Conservation (phyloP, 2,888 invertebrate species). For the Hirtodrosophila confusa region DNA sequence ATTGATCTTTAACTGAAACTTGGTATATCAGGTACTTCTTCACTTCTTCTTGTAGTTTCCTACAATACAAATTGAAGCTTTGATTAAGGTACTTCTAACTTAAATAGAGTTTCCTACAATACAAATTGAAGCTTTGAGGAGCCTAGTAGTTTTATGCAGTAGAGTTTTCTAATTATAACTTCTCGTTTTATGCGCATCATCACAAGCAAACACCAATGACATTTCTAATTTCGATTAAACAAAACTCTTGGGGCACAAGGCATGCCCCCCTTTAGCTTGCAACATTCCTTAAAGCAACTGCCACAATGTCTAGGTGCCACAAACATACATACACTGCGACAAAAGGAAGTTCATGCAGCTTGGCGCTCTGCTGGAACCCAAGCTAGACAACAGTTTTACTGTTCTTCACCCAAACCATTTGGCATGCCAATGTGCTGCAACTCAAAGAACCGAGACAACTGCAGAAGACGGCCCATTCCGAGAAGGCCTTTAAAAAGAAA, state of each 20-base stretch:
- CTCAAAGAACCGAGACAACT: conserved; percentile 40
- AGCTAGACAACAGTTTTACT: conserved; percentile 30
- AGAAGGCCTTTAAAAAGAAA: conserved; percentile 19
- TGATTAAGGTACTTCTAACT: too few relatives aligned
- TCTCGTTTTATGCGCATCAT: conserved; percentile 4
- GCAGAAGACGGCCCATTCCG: conserved; percentile 47
- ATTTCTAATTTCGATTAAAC: conserved; percentile 42
- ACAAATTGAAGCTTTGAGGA: too few relatives aligned
- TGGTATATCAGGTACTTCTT: too few relatives aligned
- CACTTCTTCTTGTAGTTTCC: too few relatives aligned
- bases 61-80: too few relatives aligned
- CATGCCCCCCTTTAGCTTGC: conserved; percentile 9
- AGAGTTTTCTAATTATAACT: conserved; percentile 31
- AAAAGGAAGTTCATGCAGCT: conserved; percentile 64
- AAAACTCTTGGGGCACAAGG: conserved; percentile 21
- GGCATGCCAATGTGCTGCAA: conserved; percentile 33
- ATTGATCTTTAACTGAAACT: too few relatives aligned
- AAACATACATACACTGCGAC: conserved; percentile 49
- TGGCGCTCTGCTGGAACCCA: conserved; percentile 22
- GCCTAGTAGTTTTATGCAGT: not conserved
- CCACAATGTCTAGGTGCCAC: conserved; percentile 49
- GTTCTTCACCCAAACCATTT: conserved; percentile 15
- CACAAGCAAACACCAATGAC: conserved; percentile 11
- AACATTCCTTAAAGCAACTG: conserved; percentile 47
- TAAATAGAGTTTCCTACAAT: too few relatives aligned